These are phyloP conservation scores for Scaptomyza cyrtandrae DNA, from an alignment of 2,888 invertebrate species.

Conservation along the genomic window DNA sequence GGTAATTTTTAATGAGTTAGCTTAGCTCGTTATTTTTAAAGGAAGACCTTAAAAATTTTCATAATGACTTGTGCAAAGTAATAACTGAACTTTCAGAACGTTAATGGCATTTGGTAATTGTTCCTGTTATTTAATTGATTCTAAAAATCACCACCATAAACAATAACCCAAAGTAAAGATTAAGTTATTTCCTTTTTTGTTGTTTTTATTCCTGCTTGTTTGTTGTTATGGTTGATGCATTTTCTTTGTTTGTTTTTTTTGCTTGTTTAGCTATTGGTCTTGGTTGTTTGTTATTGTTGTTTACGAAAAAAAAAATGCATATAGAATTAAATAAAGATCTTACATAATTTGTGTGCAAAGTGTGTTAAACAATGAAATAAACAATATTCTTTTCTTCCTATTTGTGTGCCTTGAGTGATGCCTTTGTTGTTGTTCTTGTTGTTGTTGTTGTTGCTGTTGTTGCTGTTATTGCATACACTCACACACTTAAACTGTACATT, in stretches of 20 bases:
- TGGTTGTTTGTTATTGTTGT: slow-evolving; percentile 43
- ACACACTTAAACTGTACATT: slow-evolving; percentile 69
- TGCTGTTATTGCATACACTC: slow-evolving; percentile 19
- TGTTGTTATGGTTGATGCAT: slow-evolving; percentile 47
- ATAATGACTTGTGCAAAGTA: too few relatives aligned
- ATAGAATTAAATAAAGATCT: slow-evolving; percentile 56
- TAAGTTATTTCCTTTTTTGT: slow-evolving; percentile 28
- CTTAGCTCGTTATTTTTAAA: too few relatives aligned
- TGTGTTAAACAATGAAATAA: slow-evolving; percentile 64
- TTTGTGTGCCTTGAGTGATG: slow-evolving; percentile 36
- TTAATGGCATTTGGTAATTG: neutral
- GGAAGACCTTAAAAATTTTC: too few relatives aligned
- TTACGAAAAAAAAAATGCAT: slow-evolving; percentile 61
- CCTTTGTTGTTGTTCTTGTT: slow-evolving; percentile 11
- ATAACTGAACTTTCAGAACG: too few relatives aligned
- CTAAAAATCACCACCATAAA: neutral
- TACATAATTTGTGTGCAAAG: slow-evolving; percentile 55
- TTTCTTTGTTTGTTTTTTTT: slow-evolving; percentile 37
- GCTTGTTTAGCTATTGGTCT: slow-evolving; percentile 52
- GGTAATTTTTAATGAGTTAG: neutral
- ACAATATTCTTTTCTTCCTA: slow-evolving; percentile 43
- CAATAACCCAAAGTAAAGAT: neutral
- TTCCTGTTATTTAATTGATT: neutral
- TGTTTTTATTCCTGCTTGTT: slow-evolving; percentile 69
- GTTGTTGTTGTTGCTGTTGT: slow-evolving; percentile 17